phyloP scores from a whole-genome alignment of 2,797 vertebrate genomes.

The Oreortyx pictus region DNA sequence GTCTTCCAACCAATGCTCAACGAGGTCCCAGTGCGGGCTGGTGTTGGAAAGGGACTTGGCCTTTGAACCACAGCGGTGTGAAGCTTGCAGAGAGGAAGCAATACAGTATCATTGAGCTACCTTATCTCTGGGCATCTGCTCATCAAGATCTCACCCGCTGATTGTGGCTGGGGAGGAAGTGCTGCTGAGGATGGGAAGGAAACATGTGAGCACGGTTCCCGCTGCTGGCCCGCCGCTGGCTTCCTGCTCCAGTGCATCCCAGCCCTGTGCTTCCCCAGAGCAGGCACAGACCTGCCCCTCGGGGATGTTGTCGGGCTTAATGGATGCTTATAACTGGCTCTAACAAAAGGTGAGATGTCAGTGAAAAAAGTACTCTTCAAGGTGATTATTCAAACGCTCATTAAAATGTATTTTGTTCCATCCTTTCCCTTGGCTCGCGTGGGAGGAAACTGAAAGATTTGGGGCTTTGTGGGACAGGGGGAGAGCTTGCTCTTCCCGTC shows the following conservation, averaged over 20 bases:
- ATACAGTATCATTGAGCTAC: conserved; percentile 3
- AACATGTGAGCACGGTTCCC: neutral
- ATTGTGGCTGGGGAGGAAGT: conserved; percentile 16
- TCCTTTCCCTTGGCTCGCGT: conserved; percentile 24
- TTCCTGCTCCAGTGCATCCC: conserved; percentile 29
- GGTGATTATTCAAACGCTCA: conserved; percentile 63
- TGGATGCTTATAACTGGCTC: conserved; percentile 52
- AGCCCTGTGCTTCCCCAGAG: neutral
- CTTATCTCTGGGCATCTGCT: conserved; percentile 57
- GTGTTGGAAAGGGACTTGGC: conserved; percentile 30
- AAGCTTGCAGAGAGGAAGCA: conserved; percentile 52
- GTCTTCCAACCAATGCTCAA: accelerated
- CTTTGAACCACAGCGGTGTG: conserved; percentile 53
- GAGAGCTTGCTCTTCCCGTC: neutral
- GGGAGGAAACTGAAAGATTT: conserved; percentile 40
- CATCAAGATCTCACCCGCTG: conserved; percentile 14
- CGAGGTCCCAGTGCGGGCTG: neutral
- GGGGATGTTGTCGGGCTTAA: conserved; percentile 53
- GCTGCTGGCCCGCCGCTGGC: neutral
- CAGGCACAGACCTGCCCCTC: conserved; percentile 4
- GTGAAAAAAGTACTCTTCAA: conserved; percentile 48
- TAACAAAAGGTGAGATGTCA: conserved; percentile 63
- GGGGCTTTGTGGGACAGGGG: conserved; percentile 12
- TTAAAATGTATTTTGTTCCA: conserved; percentile 59
- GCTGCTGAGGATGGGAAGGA: neutral